These are phyloP conservation scores for Gallinago undulata DNA, from an alignment of 2,113 vertebrate species.

Conservation along the genomic window DNA sequence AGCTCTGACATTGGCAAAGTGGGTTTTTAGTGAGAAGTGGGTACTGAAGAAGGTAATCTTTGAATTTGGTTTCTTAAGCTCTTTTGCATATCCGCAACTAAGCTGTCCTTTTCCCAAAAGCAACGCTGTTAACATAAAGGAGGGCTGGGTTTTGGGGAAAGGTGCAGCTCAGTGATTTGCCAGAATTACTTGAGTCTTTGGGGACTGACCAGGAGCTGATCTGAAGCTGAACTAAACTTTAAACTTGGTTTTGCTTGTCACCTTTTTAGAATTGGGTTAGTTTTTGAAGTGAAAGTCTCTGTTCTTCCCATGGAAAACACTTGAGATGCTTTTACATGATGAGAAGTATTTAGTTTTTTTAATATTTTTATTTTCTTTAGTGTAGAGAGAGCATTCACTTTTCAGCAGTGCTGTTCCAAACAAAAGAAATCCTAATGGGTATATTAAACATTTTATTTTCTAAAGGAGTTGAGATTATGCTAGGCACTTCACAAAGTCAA, in stretches of 20 bases:
- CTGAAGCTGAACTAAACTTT: background rate
- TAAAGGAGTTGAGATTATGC: background rate
- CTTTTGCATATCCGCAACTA: background rate
- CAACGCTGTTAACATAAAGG: background rate
- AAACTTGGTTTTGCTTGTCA: background rate
- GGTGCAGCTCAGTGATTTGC: background rate
- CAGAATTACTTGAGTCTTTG: background rate
- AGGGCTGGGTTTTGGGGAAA: background rate
- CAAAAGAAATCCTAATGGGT: background rate
- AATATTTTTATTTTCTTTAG: background rate
- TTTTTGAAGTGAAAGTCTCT: background rate
- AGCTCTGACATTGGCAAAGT: background rate
- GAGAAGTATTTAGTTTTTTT: background rate
- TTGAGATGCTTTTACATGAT: background rate
- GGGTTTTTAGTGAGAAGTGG: background rate
- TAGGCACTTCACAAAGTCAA: background rate
- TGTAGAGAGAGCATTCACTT: background rate
- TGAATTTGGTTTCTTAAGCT: background rate
- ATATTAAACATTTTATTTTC: background rate
- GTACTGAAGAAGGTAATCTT: background rate
- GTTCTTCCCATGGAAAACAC: background rate
- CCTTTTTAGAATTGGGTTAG: background rate
- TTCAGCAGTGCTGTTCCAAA: background rate
- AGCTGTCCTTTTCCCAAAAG: background rate
- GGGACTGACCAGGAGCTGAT: background rate